These are phyloP conservation scores for Philopotamus ludificatus DNA, from an alignment of 1,140 invertebrate genomes.

Conservation along the genomic window DNA sequence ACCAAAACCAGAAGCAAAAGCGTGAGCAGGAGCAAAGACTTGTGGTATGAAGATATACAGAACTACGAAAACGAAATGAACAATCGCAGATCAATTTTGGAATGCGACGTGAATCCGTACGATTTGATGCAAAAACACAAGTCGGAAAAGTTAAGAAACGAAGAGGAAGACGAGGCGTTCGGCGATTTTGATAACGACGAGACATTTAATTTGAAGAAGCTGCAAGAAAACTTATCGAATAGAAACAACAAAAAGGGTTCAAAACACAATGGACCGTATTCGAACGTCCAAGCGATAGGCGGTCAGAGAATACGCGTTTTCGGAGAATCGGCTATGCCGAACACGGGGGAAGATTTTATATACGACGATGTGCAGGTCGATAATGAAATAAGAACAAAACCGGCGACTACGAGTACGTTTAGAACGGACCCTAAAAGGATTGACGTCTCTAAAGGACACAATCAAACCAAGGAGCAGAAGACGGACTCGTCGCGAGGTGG, in stretches of 20 bases:
- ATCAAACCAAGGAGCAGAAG: not conserved
- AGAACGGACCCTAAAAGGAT: not conserved
- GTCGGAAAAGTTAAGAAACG: conserved; percentile 28
- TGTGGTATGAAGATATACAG: conserved; percentile 55
- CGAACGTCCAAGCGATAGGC: conserved; percentile 58
- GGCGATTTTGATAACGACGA: conserved; percentile 41
- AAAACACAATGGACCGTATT: conserved; percentile 46
- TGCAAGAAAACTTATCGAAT: conserved; percentile 31
- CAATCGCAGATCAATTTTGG: conserved; percentile 69
- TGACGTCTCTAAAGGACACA: not conserved
- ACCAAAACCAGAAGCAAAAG: conserved; percentile 53
- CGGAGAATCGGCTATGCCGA: conserved; percentile 48
- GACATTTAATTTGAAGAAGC: conserved; percentile 37
- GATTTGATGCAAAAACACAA: conserved; percentile 65
- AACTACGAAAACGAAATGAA: conserved; percentile 55
- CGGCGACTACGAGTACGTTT: not conserved
- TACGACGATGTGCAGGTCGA: conserved; percentile 51
- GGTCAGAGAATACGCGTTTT: conserved; percentile 60
- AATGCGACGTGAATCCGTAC: conserved; percentile 84
- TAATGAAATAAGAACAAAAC: conserved; percentile 4
- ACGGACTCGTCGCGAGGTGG: not conserved
- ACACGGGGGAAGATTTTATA: conserved; percentile 46
- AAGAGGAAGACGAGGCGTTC: conserved; percentile 36
- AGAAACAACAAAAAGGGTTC: conserved; percentile 35
- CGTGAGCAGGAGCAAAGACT: conserved; percentile 52